A percentile compares a stretch with the other conserved stretches of the same genome.
Conservation (phyloP, 1,140 invertebrate genomes). For the Drosophila sulfurigaster region DNA sequence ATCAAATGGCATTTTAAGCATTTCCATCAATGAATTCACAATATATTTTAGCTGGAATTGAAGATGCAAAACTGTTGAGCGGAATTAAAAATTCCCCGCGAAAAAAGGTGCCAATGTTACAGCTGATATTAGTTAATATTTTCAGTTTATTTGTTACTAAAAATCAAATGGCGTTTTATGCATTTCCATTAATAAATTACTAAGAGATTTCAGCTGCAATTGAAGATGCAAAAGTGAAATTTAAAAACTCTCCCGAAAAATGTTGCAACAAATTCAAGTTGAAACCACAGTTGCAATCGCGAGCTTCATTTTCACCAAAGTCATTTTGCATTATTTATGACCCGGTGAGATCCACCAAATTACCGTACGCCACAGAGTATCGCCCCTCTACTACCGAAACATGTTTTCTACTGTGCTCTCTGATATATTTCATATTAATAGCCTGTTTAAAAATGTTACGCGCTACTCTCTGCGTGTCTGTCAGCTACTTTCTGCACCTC, state of each 20-base stretch:
- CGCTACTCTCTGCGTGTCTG: slow-evolving; percentile 25
- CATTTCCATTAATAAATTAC: no score
- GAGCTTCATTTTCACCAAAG: slow-evolving; percentile 36
- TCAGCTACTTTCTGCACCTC: slow-evolving; percentile 35
- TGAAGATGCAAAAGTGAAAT: neutral
- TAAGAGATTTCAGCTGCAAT: neutral
- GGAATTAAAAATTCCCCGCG: no score
- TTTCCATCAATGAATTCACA: no score
- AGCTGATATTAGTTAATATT: neutral
- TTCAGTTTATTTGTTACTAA: no score
- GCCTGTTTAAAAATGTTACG: slow-evolving; percentile 72
- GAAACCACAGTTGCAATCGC: slow-evolving; percentile 36
- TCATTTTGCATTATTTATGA: slow-evolving; percentile 67
- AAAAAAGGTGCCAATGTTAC: no score
- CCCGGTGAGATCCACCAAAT: slow-evolving; percentile 32
- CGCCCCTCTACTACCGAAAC: neutral
- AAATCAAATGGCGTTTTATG: no score
- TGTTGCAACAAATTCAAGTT: slow-evolving; percentile 15
- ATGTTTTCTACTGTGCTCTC: neutral
- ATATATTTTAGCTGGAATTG: neutral
- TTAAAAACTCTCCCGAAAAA: neutral
- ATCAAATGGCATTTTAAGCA: no score
- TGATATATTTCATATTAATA: slow-evolving; percentile 72
- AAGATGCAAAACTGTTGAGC: neutral
- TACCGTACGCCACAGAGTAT: slow-evolving; percentile 21